Percentiles rank a stretch among this genome's conserved stretches.
These are phyloP conservation scores for Plodia interpunctella DNA, from an alignment of 1,140 invertebrate genomes.

Conservation along the genomic window DNA sequence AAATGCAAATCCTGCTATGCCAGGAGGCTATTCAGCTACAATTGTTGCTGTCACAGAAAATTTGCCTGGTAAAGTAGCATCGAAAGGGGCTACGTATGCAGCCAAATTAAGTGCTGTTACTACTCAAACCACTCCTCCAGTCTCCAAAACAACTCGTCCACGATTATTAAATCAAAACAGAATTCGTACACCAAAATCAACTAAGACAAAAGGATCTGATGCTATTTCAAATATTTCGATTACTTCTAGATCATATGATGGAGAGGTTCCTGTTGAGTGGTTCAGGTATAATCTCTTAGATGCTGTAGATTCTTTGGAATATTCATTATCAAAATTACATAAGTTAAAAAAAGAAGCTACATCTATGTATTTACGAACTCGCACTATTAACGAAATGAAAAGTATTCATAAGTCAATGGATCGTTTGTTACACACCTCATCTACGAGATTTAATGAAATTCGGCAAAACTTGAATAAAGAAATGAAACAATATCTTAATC, in stretches of 20 bases:
- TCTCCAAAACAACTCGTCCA: constrained; percentile 3
- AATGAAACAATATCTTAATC: constrained; percentile 55
- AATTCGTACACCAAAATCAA: constrained; percentile 22
- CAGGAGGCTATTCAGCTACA: constrained; percentile 73
- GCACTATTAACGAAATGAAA: constrained; percentile 61
- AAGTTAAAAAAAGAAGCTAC: constrained; percentile 64
- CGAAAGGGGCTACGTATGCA: constrained; percentile 48
- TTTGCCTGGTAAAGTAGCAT: constrained; percentile 21
- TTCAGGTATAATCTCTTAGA: constrained; percentile 69
- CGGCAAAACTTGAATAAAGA: constrained; percentile 65
- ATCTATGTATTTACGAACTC: constrained; percentile 48
- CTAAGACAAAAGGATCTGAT: constrained; percentile 15
- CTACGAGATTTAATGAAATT: constrained; percentile 60
- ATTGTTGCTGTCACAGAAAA: constrained; percentile 66
- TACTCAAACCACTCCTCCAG: constrained; percentile 13
- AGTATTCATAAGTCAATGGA: constrained; percentile 59
- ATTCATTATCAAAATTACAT: constrained; percentile 55
- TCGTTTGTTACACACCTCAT: constrained; percentile 52
- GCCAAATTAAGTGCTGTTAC: constrained; percentile 54
- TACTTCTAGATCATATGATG: constrained; percentile 35
- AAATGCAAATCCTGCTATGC: constrained; percentile 69
- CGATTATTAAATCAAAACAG: not conserved
- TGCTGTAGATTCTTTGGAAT: constrained; percentile 67
- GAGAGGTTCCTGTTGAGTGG: constrained; percentile 68
- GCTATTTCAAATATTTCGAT: constrained; percentile 2